These are phyloP conservation scores for Phalacrocorax pelagicus DNA, from an alignment of 2,113 vertebrate species.

Conservation along the genomic window DNA sequence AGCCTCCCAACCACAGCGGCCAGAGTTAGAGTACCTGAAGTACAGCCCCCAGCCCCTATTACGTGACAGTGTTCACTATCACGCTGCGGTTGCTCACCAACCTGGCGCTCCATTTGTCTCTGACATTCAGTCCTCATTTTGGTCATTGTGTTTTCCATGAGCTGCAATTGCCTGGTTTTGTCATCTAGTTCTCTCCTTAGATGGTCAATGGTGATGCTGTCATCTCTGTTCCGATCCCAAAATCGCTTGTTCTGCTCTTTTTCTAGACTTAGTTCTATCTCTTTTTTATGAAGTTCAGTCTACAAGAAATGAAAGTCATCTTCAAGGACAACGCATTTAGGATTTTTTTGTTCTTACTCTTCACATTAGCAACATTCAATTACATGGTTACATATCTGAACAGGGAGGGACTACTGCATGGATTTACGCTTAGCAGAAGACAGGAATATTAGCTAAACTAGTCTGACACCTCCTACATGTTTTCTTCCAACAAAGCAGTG, in stretches of 20 bases:
- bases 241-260: conserved; percentile 69
- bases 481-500: neutral
- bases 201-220: conserved; percentile 55
- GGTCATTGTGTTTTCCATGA: conserved; percentile 57
- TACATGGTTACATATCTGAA: neutral
- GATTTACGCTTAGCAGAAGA: neutral
- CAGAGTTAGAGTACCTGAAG: neutral
- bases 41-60: neutral
- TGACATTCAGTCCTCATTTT: conserved; percentile 52
- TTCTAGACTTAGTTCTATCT: conserved; percentile 65
- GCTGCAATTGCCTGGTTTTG: conserved; percentile 64
- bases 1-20: neutral
- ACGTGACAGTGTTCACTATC: no score
- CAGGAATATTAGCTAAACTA: neutral
- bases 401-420: no score
- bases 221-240: conserved; percentile 55
- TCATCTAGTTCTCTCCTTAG: conserved; percentile 64
- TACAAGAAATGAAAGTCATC: neutral
- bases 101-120: conserved; percentile 67
- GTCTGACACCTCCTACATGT: neutral
- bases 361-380: neutral
- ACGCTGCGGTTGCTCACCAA: neutral
- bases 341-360: neutral
- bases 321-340: neutral
- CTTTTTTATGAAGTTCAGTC: conserved; percentile 61